Base-by-base conservation (phyloP, 2,113 vertebrate genomes). In the Oophaga pumilio region DNA sequence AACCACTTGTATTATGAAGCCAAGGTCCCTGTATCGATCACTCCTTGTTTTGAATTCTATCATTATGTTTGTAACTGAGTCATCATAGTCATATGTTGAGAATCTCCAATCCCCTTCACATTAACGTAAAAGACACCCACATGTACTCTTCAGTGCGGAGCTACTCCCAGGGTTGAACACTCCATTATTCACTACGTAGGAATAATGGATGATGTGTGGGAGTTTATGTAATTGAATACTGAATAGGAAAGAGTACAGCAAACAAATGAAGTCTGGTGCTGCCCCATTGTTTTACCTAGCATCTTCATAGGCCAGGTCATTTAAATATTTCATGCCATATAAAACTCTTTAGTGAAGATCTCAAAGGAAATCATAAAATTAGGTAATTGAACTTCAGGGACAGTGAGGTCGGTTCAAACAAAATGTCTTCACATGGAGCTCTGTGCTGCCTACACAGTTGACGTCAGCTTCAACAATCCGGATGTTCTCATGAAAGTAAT, bases 151-250 rank as follows among this genome's bases (percentile, higher is more conserved):
- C 22, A 20, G 49, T 62, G 73, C 64, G 64, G 43, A 17, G 22
- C 62, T 68, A 24, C 60, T 50, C 49, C 6, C 18, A 49, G 6
- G 6, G 33, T 26, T 17, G 18, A 84, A 49, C 74, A 59, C 49
- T 77, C 14, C 66, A 74, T 87, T 83, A 68, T 83, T 83, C 84
- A 88, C 80, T 24, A 68, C 18, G 52, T 73, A 60, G 33, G 59
- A 57, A 66, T 76, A 57, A 28, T 15, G 50, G 43, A 24, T 56
- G n/a, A 20, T 53, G 62, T 57, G 59, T 52, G 20, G 80, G 79
- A 84, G 33, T 88, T 73, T 71, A 49, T 73, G 53, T 76, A 73
- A 28, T 50, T 76, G 56, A 82, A 62, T 76, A 59, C 2, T 8
- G 64, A 56, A 28, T 53, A 50, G 62, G 33, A 71, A 64, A 88